These are phyloP conservation scores for Dicentrarchus labrax DNA, from an alignment of 2,113 vertebrate genomes.

Conservation along the genomic window DNA sequence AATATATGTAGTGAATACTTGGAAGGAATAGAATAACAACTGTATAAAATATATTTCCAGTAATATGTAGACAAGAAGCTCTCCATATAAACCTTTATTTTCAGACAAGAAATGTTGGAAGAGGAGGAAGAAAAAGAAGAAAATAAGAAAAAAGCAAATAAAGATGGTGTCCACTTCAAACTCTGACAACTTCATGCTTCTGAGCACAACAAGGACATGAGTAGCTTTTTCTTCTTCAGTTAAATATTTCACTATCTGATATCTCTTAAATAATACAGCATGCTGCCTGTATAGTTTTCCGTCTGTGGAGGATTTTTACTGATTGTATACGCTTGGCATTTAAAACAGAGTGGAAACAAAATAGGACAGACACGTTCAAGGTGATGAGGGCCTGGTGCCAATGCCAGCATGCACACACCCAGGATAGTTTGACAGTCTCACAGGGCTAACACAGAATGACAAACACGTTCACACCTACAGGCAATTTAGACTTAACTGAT, in stretches of 20 bases:
- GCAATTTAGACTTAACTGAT: slow-evolving; percentile 34
- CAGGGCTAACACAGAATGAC: slow-evolving; percentile 47
- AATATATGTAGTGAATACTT: no score
- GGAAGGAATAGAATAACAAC: not conserved
- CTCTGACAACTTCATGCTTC: not conserved
- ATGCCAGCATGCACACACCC: slow-evolving; percentile 40
- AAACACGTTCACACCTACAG: slow-evolving; percentile 55
- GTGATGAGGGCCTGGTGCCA: slow-evolving; percentile 28
- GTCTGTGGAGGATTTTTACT: slow-evolving; percentile 22
- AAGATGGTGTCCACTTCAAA: not conserved
- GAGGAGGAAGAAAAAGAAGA: not conserved
- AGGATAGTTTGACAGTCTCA: slow-evolving; percentile 47
- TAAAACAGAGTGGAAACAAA: slow-evolving; percentile 44
- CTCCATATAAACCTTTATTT: not conserved
- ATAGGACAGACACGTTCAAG: slow-evolving; percentile 60
- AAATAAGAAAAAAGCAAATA: no score
- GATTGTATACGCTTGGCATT: slow-evolving; percentile 3
- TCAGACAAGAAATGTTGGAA: not conserved
- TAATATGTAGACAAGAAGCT: not conserved
- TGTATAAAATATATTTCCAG: no score
- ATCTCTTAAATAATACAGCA: slow-evolving; percentile 16
- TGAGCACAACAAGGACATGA: not conserved
- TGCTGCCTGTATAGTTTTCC: not conserved
- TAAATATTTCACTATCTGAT: not conserved
- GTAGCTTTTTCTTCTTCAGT: not conserved